Percentiles rank a stretch among this genome's conserved stretches.
phyloP scores from a whole-genome alignment of 2,888 invertebrate genomes.

The Tineola bisselliella region DNA sequence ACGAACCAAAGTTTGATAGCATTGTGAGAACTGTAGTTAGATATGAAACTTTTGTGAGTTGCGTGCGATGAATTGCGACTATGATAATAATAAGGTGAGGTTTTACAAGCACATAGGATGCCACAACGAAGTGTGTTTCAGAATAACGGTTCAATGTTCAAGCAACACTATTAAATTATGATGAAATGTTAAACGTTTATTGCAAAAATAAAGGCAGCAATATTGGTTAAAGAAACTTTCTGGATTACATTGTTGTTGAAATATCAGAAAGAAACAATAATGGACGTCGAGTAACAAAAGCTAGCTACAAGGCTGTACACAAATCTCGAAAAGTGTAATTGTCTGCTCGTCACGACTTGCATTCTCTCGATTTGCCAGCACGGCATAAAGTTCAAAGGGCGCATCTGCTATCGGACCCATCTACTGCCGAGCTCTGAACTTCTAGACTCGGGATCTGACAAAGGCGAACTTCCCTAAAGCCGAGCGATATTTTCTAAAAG shows the following conservation, averaged over 20 bases:
- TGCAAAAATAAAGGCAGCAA: neutral
- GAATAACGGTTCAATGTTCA: no score
- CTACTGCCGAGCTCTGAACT: constrained; percentile 20
- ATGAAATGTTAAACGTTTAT: no score
- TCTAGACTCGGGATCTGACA: constrained; percentile 26
- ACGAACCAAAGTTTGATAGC: constrained; percentile 50
- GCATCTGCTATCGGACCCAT: constrained; percentile 33
- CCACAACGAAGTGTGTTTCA: neutral
- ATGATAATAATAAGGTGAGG: constrained; percentile 1
- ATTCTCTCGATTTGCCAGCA: constrained; percentile 26
- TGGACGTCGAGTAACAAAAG: no score
- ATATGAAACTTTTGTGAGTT: constrained; percentile 36
- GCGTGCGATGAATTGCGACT: constrained; percentile 26
- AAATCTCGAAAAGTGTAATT: constrained; percentile 38
- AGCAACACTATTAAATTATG: no score
- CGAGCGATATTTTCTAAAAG: constrained; percentile 39
- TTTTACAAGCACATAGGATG: neutral
- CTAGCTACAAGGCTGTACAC: neutral
- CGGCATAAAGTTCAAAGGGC: constrained; percentile 47
- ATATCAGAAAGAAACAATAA: neutral
- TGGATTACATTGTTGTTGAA: neutral
- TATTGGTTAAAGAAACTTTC: neutral
- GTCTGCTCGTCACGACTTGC: constrained; percentile 37
- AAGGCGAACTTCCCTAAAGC: constrained; percentile 33
- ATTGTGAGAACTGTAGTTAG: constrained; percentile 43